A percentile compares a stretch with the other conserved stretches of the same genome.
These are phyloP conservation scores for Eupeodes latifasciatus DNA, from an alignment of 2,888 invertebrate species.

Conservation along the genomic window DNA sequence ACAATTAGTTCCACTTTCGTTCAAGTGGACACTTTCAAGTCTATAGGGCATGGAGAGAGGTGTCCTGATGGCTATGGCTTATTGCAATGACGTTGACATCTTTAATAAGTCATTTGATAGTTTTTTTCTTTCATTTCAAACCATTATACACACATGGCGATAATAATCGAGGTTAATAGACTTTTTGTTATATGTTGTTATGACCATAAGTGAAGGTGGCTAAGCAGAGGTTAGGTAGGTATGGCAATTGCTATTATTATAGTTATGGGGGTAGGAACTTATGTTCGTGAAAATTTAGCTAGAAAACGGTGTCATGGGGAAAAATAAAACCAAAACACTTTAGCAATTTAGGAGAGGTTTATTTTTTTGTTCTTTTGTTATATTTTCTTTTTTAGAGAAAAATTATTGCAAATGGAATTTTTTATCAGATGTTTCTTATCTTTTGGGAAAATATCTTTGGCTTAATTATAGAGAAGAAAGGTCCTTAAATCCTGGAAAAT, in stretches of 20 bases:
- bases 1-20: constrained; percentile 65
- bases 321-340: neutral
- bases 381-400: neutral
- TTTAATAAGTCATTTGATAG: constrained; percentile 64
- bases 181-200: constrained; percentile 10
- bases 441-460: neutral
- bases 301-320: constrained; percentile 9
- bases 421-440: neutral
- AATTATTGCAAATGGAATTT: constrained; percentile 15
- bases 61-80: constrained; percentile 23
- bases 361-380: no score
- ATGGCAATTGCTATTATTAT: constrained; percentile 5
- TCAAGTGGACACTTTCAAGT: constrained; percentile 54
- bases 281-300: neutral
- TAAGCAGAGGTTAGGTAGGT: neutral
- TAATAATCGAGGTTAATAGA: constrained; percentile 56
- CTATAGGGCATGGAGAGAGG: constrained; percentile 12
- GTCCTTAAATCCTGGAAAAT: neutral
- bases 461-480: neutral
- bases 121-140: neutral
- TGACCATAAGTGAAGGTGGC: constrained; percentile 21
- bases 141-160: neutral
- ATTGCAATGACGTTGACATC: constrained; percentile 67
- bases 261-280: neutral
- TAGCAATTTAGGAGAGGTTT: neutral